Conservation (phyloP, 2,888 invertebrate species). For the Alitta virens region DNA sequence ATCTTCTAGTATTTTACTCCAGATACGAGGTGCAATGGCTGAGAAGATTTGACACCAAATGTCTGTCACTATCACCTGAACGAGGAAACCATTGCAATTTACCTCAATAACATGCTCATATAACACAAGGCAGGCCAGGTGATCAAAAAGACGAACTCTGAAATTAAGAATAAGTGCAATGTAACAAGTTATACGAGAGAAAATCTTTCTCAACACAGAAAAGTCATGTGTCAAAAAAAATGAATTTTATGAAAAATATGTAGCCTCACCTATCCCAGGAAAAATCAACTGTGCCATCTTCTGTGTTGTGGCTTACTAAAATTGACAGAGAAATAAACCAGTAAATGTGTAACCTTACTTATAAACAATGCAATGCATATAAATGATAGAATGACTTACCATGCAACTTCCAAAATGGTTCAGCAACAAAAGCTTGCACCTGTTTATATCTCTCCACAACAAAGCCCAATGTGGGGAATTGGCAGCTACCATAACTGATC, state of each 20-base stretch:
- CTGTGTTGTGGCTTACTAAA: conserved; percentile 71
- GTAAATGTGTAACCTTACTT: background rate
- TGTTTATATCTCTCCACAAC: conserved; percentile 96
- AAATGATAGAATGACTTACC: conserved; percentile 34
- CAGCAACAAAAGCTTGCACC: conserved; percentile 82
- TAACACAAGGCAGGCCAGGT: conserved; percentile 75
- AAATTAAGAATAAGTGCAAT: conserved; percentile 7
- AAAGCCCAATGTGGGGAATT: conserved; percentile 99
- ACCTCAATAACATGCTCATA: conserved; percentile 72
- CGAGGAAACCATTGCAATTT: no score
- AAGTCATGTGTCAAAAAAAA: background rate
- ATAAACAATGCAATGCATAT: background rate
- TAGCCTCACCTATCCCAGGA: conserved; percentile 70
- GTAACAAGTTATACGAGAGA: background rate
- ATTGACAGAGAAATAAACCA: conserved; percentile 7
- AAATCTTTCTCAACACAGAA: background rate
- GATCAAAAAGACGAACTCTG: conserved; percentile 78
- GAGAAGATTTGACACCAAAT: no score
- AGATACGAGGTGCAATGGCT: no score
- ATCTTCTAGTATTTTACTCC: no score
- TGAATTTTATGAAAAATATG: background rate
- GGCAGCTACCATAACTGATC: conserved; percentile 97
- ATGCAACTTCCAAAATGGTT: conserved; percentile 90
- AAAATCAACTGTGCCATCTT: conserved; percentile 79
- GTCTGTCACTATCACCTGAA: no score